Evolutionary conservation across 2,113 vertebrate genomes (phyloP).

Genomic region (Lampris incognitus): DNA sequence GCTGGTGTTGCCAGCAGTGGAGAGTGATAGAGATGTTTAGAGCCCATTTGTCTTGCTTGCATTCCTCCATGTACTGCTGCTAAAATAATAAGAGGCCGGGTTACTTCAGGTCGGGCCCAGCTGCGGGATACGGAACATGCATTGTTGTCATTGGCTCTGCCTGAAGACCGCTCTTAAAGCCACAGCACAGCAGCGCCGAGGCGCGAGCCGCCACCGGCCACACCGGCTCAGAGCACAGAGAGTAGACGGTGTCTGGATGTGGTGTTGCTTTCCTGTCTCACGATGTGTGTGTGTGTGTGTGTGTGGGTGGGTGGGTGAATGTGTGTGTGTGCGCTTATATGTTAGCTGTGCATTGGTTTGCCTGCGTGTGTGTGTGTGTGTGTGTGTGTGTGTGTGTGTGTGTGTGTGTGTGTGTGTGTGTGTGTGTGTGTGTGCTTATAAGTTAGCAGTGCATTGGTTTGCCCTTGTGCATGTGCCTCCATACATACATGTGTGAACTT

Average conservation of each 20-base stretch:
- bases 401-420: neutral
- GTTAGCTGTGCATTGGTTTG: neutral
- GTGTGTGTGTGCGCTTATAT: too few species aligned
- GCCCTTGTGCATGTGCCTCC: neutral
- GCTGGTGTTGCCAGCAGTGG: slow-evolving; percentile 56
- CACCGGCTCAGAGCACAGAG: neutral
- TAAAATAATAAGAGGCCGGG: slow-evolving; percentile 80
- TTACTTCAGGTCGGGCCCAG: slow-evolving; percentile 77
- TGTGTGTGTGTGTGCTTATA: neutral
- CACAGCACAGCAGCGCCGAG: slow-evolving; percentile 56
- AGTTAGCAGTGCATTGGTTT: neutral
- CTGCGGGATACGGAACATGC: slow-evolving; percentile 70
- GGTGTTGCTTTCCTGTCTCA: too few species aligned
- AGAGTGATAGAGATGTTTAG: slow-evolving; percentile 77
- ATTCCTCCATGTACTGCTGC: slow-evolving; percentile 77
- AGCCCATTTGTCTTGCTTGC: slow-evolving; percentile 71
- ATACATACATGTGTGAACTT: neutral
- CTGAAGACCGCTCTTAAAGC: slow-evolving; percentile 67
- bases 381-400: slow-evolving; percentile 13
- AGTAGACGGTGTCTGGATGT: neutral
- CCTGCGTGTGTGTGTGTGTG: neutral
- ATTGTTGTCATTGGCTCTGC: slow-evolving; percentile 78
- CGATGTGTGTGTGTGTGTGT: too few species aligned
- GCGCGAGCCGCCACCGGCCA: slow-evolving; percentile 39
- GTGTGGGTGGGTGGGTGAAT: too few species aligned